phyloP scores from a whole-genome alignment of 2,113 vertebrate species.

The Chlorocebus sabaeus region DNA sequence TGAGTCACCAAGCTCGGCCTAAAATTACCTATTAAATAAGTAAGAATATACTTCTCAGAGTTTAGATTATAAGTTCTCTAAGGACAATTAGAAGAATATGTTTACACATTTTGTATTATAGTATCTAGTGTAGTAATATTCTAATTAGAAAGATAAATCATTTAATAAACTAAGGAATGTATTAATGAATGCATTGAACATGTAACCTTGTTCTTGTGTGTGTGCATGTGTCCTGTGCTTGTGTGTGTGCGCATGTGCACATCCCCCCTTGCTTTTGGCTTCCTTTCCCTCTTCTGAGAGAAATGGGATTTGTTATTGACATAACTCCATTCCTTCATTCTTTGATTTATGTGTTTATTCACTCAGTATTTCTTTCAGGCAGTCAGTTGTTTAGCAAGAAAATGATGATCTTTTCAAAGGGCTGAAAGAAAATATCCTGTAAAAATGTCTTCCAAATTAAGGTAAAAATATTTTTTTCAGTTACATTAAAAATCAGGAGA shows the following conservation, averaged over 20 bases:
- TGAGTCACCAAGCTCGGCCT: neutral
- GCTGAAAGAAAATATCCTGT: neutral
- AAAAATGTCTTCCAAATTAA: neutral
- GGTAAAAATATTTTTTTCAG: neutral
- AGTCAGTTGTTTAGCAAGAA: neutral
- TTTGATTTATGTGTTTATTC: neutral
- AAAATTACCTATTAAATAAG: neutral
- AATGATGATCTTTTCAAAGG: neutral
- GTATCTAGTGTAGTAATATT: neutral
- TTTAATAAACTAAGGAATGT: neutral
- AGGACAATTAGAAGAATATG: neutral
- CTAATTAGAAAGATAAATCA: neutral
- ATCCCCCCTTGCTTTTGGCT: neutral
- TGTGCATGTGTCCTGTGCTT: neutral
- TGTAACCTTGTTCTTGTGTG: neutral
- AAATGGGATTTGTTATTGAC: neutral
- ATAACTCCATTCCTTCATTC: neutral
- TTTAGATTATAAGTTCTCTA: neutral
- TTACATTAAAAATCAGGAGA: neutral
- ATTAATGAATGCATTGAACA: neutral
- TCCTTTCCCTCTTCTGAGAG: neutral
- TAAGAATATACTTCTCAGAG: neutral
- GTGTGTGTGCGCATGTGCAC: neutral
- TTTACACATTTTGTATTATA: neutral
- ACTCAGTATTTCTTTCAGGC: neutral